These are phyloP conservation scores for Ptilonorhynchus violaceus DNA, from an alignment of 2,113 vertebrate species.

Conservation along the genomic window DNA sequence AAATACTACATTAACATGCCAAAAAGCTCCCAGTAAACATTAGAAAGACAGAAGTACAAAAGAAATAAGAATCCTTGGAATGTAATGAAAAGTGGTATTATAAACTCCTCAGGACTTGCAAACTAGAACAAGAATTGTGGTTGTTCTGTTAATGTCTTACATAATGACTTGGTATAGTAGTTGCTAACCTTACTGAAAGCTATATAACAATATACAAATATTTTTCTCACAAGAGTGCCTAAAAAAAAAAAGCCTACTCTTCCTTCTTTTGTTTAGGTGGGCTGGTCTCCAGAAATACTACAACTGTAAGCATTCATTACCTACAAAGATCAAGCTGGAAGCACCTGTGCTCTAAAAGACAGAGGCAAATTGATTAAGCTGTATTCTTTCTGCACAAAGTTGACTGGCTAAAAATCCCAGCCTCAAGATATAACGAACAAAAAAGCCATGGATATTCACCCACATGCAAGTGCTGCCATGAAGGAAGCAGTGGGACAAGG, in stretches of 20 bases:
- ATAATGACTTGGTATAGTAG: not conserved
- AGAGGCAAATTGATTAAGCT: not conserved
- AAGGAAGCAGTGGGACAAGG: not conserved
- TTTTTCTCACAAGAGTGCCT: not conserved
- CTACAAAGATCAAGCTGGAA: not conserved
- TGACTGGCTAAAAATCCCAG: not conserved
- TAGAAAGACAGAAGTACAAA: not conserved
- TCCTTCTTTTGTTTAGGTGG: not conserved
- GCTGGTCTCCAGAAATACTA: not conserved
- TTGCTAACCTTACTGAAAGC: not conserved
- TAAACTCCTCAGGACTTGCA: not conserved
- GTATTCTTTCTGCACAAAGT: not conserved
- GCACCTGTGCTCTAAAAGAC: not conserved
- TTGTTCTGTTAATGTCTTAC: not conserved
- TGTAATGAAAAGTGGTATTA: not conserved
- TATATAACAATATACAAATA: not conserved
- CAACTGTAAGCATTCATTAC: not conserved
- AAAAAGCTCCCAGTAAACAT: not conserved
- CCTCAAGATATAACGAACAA: not conserved
- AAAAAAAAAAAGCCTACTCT: not conserved
- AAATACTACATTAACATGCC: not conserved
- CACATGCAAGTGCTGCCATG: not conserved
- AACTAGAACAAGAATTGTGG: not conserved
- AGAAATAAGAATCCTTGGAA: not conserved
- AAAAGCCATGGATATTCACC: not conserved